Percentiles rank a stretch among this genome's conserved stretches.
These are phyloP conservation scores for Penaeus monodon DNA, from an alignment of 2,888 invertebrate genomes.

Conservation along the genomic window DNA sequence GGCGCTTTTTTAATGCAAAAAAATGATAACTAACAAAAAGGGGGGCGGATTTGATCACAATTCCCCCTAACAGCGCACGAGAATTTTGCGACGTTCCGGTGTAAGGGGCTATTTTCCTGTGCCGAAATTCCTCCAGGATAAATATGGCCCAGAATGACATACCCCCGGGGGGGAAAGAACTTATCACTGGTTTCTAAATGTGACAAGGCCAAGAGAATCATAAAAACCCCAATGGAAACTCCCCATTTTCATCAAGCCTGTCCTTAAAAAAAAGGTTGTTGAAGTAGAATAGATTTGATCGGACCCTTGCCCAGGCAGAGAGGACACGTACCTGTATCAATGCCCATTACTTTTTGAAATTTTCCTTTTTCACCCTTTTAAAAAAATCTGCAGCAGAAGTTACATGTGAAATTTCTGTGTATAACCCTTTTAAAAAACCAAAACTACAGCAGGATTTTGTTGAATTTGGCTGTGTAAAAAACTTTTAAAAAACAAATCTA, in stretches of 20 bases:
- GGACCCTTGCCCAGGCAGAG: conserved; percentile 22
- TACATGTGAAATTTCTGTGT: too few species aligned
- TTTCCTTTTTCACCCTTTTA: conserved; percentile 27
- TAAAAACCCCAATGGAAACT: conserved; percentile 34
- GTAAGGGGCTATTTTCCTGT: background rate
- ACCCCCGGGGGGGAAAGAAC: conserved; percentile 17
- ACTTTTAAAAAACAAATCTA: too few species aligned
- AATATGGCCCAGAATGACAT: conserved; percentile 8
- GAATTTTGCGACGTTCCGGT: background rate
- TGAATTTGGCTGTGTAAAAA: too few species aligned
- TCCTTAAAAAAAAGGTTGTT: conserved; percentile 14
- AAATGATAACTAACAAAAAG: too few species aligned
- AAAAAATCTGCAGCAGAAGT: conserved; percentile 40
- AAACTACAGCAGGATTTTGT: too few species aligned
- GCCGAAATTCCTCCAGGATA: background rate
- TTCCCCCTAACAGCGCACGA: too few species aligned
- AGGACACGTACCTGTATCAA: conserved; percentile 21
- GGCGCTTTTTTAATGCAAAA: too few species aligned
- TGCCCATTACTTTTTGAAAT: conserved; percentile 38
- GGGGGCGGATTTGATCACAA: too few species aligned
- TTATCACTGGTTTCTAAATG: conserved; percentile 16
- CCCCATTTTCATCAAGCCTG: conserved; percentile 24
- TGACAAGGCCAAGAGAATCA: conserved; percentile 24
- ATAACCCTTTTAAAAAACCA: too few species aligned
- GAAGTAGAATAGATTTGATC: conserved; percentile 27